phyloP scores from a whole-genome alignment of 2,113 vertebrate genomes.

The Peromyscus californicus region DNA sequence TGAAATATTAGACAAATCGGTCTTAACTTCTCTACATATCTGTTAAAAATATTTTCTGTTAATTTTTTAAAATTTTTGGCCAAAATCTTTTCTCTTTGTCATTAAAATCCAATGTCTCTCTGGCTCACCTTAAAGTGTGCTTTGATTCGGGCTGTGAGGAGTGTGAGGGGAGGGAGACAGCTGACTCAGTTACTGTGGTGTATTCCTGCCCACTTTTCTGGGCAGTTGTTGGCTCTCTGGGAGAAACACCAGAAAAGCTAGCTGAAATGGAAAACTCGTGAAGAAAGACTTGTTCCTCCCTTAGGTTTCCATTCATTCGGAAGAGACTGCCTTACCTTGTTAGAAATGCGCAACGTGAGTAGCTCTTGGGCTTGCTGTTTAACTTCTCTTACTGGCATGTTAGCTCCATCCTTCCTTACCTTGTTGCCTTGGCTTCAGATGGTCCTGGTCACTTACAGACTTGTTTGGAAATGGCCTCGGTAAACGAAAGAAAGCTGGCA shows the following conservation, averaged over 20 bases:
- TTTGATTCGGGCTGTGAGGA: slow-evolving; percentile 83
- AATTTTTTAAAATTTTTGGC: slow-evolving; percentile 75
- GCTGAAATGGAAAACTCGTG: slow-evolving; percentile 78
- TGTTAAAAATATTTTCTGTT: slow-evolving; percentile 85
- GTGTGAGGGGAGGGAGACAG: slow-evolving; percentile 73
- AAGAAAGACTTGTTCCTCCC: slow-evolving; percentile 81
- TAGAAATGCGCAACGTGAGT: slow-evolving; percentile 84
- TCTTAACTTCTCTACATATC: slow-evolving; percentile 85
- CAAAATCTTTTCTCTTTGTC: slow-evolving; percentile 87
- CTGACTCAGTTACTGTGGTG: slow-evolving; percentile 81
- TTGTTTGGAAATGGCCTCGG: slow-evolving; percentile 86
- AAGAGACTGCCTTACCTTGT: slow-evolving; percentile 83
- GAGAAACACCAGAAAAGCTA: slow-evolving; percentile 82
- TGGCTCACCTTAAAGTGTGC: slow-evolving; percentile 84
- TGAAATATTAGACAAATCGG: slow-evolving; percentile 77
- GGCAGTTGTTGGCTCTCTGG: slow-evolving; percentile 74
- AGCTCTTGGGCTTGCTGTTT: slow-evolving; percentile 81
- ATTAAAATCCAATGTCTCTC: slow-evolving; percentile 88
- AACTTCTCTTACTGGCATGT: slow-evolving; percentile 82
- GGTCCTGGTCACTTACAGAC: slow-evolving; percentile 82
- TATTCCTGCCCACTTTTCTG: slow-evolving; percentile 82
- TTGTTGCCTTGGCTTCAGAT: slow-evolving; percentile 83
- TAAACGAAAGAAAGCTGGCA: slow-evolving; percentile 87
- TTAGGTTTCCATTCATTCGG: slow-evolving; percentile 84
- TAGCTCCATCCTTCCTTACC: slow-evolving; percentile 78